Conservation (phyloP, 2,888 invertebrate genomes). For the Microplitis deprimator region DNA sequence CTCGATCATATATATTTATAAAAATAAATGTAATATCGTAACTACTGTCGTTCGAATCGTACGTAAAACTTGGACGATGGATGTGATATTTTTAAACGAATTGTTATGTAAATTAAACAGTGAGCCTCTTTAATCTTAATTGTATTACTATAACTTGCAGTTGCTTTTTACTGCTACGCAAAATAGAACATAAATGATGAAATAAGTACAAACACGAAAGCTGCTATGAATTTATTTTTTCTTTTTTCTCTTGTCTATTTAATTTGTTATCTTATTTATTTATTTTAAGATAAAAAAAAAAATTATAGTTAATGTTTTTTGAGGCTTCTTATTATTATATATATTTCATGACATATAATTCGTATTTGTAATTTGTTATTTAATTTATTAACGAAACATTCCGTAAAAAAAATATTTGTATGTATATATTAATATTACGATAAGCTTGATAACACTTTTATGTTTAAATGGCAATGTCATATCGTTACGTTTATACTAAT, state of each 20-base stretch:
- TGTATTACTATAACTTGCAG: conserved; percentile 24
- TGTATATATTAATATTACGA: conserved; percentile 5
- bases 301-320: background rate
- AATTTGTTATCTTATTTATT: background rate
- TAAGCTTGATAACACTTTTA: conserved; percentile 20
- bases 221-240: conserved; percentile 31
- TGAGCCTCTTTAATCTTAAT: conserved; percentile 20
- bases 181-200: conserved; percentile 21
- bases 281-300: background rate
- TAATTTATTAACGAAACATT: background rate
- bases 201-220: conserved; percentile 50
- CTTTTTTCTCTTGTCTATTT: conserved; percentile 13
- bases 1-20: background rate
- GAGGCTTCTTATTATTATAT: conserved; percentile 14
- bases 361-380: conserved; percentile 43
- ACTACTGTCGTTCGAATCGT: conserved; percentile 19
- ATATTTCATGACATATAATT: conserved; percentile 33
- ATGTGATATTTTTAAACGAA: conserved; percentile 15
- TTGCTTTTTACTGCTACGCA: conserved; percentile 37
- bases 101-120: conserved; percentile 21
- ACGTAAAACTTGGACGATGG: conserved; percentile 12
- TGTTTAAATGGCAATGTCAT: conserved; percentile 19
- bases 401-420: background rate
- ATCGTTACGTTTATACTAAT: conserved; percentile 16
- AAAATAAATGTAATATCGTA: conserved; percentile 13